Evolutionary conservation across 2,113 vertebrate genomes (phyloP), one percentile per base, ranked within the genome.

Genomic region (Plectropomus leopardus): DNA sequence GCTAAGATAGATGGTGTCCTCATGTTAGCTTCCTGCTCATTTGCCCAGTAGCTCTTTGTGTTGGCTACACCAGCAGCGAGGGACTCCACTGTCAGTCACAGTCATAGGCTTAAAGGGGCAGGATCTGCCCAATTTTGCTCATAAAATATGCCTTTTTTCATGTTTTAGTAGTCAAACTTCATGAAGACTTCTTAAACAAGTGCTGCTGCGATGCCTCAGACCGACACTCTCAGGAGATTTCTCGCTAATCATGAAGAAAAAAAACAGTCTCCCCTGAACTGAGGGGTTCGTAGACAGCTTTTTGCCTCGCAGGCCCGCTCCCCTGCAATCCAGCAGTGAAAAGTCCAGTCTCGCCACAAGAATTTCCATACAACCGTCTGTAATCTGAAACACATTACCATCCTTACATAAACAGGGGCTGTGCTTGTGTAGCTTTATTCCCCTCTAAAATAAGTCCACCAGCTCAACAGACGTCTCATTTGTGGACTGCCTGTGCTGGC

Each of bases 321-420:
- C 77, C 74, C 86, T 73, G 72, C 72, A 90, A 87, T 88, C 79
- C 86, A 79, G 89, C 92, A 94, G 92, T 86, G 87, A 95, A 94
- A 88, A 93, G 95, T 92, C 95, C 94, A 94, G 95, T 93, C 95
- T 95, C 78, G 77, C 96, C 96, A 88, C 96, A 97, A 96, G 94
- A 96, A 96, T 96, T 96, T 96, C 94, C 95, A 94, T 96, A 94
- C 92, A 94, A 95, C 93, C 95, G 90, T 89, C 93, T 92, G 78
- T 96, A 96, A 97, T 97, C 95, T 95, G 95, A 97, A 96, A 95
- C 96, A 96, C 94, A 95, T 96, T 96, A 92, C 94, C 83, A 26
- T 81, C 82, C 92, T 95, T 95, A 89, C 90, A 94, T 94, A 96
- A 96, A 96, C 94, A 94, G 88, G 89, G 88, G 87, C 93, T 92